A percentile compares a stretch with the other conserved stretches of the same genome.
phyloP scores from a whole-genome alignment of 1,140 invertebrate genomes.

The honey bee (Apis mellifera) region DNA sequence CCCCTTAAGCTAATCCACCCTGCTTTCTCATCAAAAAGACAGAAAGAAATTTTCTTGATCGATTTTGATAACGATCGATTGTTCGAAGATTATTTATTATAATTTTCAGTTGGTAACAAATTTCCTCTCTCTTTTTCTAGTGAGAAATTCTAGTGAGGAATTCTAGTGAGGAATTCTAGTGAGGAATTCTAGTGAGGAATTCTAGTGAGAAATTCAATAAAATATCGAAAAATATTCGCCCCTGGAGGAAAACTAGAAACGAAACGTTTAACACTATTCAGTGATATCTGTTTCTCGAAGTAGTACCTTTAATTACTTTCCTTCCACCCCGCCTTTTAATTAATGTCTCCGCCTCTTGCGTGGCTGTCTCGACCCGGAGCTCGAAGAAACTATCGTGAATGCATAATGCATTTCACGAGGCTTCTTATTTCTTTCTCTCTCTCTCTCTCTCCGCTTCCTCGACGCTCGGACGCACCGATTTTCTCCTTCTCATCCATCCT shows the following conservation, averaged over 20 bases:
- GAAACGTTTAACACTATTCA: slow-evolving; percentile 31
- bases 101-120: too few species aligned
- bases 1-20: too few species aligned
- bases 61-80: too few species aligned
- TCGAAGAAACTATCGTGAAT: slow-evolving; percentile 71
- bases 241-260: neutral
- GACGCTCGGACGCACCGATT: slow-evolving; percentile 4
- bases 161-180: too few species aligned
- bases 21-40: too few species aligned
- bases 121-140: too few species aligned
- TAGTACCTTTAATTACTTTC: slow-evolving; percentile 73
- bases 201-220: too few species aligned
- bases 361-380: slow-evolving; percentile 26
- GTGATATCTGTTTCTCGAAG: slow-evolving; percentile 42
- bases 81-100: too few species aligned
- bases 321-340: slow-evolving; percentile 72
- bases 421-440: slow-evolving; percentile 28
- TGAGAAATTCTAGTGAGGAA: too few species aligned
- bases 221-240: neutral
- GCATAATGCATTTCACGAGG: slow-evolving; percentile 76
- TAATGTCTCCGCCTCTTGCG: slow-evolving; percentile 68
- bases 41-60: too few species aligned
- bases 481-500: neutral
- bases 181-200: too few species aligned
- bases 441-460: slow-evolving; percentile 17